Conservation (phyloP, 2,113 vertebrate genomes). For the Perccottus glenii region DNA sequence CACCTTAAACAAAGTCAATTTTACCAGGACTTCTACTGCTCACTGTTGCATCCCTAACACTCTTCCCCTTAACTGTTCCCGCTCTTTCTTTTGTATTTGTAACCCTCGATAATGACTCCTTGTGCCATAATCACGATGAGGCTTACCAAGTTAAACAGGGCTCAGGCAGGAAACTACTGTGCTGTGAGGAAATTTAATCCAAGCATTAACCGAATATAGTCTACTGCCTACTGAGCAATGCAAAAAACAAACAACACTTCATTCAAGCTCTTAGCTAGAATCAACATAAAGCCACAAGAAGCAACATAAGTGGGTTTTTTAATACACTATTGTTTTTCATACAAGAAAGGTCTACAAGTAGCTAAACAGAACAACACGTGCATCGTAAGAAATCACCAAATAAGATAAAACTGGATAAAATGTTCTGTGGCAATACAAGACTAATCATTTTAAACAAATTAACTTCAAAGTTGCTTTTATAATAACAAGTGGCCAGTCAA, state of each 20-base stretch:
- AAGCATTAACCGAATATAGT: conserved; percentile 67
- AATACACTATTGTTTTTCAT: background rate
- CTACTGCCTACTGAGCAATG: conserved; percentile 50
- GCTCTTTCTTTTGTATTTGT: conserved; percentile 57
- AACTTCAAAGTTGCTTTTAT: no score
- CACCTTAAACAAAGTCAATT: conserved; percentile 49
- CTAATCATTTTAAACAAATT: no score
- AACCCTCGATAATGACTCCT: conserved; percentile 67
- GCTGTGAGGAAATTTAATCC: conserved; percentile 78
- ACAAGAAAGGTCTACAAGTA: background rate
- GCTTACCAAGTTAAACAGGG: conserved; percentile 77
- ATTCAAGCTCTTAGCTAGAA: background rate
- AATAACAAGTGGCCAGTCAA: no score
- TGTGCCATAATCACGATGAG: conserved; percentile 72
- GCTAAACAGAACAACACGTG: background rate
- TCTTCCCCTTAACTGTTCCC: conserved; percentile 24
- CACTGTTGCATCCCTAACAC: conserved; percentile 15
- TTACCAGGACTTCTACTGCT: conserved; percentile 35
- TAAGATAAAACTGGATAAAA: background rate
- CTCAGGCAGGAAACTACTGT: conserved; percentile 73
- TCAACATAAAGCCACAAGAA: background rate
- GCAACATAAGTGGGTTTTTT: background rate
- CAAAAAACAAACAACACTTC: conserved; percentile 29
- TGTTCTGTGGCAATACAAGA: no score
- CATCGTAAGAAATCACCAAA: background rate